Evolutionary conservation across 2,113 vertebrate genomes (phyloP).

Genomic region (Mustela lutreola): DNA sequence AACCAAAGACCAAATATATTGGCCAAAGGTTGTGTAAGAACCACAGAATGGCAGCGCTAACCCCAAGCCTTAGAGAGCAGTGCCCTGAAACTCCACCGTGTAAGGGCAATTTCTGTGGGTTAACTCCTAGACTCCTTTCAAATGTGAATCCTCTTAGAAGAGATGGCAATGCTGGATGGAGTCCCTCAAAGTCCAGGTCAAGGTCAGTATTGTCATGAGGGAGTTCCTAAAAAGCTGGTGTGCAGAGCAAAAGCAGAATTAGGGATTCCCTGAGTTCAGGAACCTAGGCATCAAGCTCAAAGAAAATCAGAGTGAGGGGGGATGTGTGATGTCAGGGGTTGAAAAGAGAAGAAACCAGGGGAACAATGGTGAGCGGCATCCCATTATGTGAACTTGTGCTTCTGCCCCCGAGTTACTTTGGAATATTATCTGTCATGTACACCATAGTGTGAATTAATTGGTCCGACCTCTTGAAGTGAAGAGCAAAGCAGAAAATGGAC

Average conservation of each 20-base stretch:
- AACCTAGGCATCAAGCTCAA: background rate
- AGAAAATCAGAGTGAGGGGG: background rate
- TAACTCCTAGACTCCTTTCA: background rate
- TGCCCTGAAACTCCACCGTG: background rate
- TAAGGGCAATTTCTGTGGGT: background rate
- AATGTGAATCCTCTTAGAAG: background rate
- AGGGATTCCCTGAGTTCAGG: background rate
- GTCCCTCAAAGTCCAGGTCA: background rate
- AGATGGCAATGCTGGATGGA: background rate
- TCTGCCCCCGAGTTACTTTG: background rate
- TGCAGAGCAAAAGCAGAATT: background rate
- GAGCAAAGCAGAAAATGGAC: background rate
- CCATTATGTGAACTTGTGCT: background rate
- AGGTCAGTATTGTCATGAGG: background rate
- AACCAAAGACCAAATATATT: background rate
- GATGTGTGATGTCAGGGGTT: background rate
- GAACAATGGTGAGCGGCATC: background rate
- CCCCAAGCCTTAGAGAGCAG: background rate
- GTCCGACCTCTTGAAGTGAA: background rate
- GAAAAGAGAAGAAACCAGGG: slow-evolving; percentile 14
- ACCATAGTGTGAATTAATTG: background rate
- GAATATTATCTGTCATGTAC: background rate
- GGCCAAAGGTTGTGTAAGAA: background rate
- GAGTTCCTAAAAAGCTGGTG: background rate
- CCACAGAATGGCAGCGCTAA: background rate